phyloP scores from a whole-genome alignment of 2,888 invertebrate species.

The Pogonocherus hispidulus region DNA sequence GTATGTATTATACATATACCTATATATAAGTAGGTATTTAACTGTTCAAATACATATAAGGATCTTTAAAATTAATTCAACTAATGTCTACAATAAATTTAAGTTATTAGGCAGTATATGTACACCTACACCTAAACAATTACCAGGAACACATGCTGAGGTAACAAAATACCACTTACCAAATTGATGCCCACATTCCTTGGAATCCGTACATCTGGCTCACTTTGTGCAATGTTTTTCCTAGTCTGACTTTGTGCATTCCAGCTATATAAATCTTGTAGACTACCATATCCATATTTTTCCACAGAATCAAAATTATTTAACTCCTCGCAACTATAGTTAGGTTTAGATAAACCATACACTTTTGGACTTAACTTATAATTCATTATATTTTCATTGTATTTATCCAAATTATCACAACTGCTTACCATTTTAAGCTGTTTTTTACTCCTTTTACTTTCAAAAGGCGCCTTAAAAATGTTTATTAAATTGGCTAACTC shows the following conservation, averaged over 20 bases:
- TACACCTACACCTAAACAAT: not conserved
- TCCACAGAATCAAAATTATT: conserved; percentile 61
- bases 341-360: conserved; percentile 70
- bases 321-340: conserved; percentile 65
- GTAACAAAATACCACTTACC: conserved; percentile 46
- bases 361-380: conserved; percentile 79
- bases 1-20: too few species aligned
- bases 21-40: too few species aligned
- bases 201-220: conserved; percentile 75
- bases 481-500: conserved; percentile 65
- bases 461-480: conserved; percentile 65
- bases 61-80: not conserved
- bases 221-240: conserved; percentile 72
- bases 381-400: conserved; percentile 62
- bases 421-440: conserved; percentile 60
- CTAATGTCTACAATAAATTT: not conserved
- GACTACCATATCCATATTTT: conserved; percentile 73
- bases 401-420: conserved; percentile 63
- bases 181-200: conserved; percentile 46
- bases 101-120: too few species aligned
- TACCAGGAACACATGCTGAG: not conserved
- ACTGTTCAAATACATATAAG: not conserved
- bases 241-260: conserved; percentile 48
- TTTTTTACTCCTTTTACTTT: conserved; percentile 57
- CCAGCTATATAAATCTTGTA: conserved; percentile 74